Evolutionary conservation across 1,140 invertebrate species (phyloP), one percentile per base, ranked within the genome.

Genomic region (Aethina tumida): DNA sequence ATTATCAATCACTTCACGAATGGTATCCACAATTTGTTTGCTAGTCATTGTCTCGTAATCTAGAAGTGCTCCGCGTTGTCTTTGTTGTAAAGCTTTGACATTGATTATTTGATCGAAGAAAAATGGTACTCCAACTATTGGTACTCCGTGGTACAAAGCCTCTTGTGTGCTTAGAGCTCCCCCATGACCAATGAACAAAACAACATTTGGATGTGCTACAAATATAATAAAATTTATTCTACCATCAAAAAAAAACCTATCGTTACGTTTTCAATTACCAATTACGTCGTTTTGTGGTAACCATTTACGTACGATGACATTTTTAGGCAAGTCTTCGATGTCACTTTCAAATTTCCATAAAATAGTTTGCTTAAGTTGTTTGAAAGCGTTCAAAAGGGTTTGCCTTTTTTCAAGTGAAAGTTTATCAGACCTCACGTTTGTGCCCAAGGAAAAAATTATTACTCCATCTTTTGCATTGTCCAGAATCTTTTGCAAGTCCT

Each of bases 241-340:
- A n/a, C n/a, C n/a, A n/a, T n/a, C n/a, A n/a, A n/a, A n/a, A n/a
- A 34, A 4, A 35, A n/a, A n/a, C n/a, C n/a, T n/a, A n/a, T n/a
- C n/a, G n/a, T n/a, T n/a, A n/a, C n/a, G n/a, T n/a, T n/a, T n/a
- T n/a, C n/a, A 17, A 17, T 62, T 47, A 63, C 64, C 62, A 33
- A 68, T 45, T 35, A 68, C 42, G 47, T 62, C 62, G 47, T 63
- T 61, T 47, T 69, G 67, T 12, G 68, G 48, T 27, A 55, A 39
- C 54, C 52, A 58, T 35, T 52, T 44, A 21, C 59, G 55, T 13
- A 71, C 55, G 42, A 73, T 68, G 2, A 82, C 65, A 53, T 81
- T 79, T 2, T 64, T 39, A 0, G 72, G 68, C 28, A 62, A 56
- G 41, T 59, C 55, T 8, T 28, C 26, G n/a, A 43, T 25, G 32